A percentile compares a stretch with the other conserved stretches of the same genome.
Evolutionary conservation across 1,140 invertebrate genomes (phyloP).

Genomic region (Habropoda laboriosa): DNA sequence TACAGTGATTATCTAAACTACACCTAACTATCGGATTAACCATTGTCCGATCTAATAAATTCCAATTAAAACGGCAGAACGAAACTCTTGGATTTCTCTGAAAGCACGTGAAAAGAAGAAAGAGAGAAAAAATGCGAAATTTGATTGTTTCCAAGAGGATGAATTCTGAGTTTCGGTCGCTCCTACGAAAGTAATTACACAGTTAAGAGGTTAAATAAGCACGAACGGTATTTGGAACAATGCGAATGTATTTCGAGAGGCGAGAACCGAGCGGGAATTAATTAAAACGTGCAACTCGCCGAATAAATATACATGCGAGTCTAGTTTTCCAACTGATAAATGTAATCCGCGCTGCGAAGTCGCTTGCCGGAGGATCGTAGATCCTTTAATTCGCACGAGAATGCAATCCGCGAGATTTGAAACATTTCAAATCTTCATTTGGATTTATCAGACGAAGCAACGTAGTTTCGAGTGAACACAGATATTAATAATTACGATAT

Average conservation of each 20-base stretch:
- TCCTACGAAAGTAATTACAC: background rate
- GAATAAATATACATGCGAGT: background rate
- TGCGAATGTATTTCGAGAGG: background rate
- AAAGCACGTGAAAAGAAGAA: background rate
- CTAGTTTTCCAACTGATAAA: background rate
- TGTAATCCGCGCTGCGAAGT: background rate
- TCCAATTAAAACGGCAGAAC: background rate
- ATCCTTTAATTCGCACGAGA: too few relatives aligned
- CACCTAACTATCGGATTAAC: too few relatives aligned
- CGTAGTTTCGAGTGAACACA: too few relatives aligned
- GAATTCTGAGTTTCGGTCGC: background rate
- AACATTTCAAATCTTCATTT: too few relatives aligned
- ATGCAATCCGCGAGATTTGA: too few relatives aligned
- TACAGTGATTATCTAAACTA: background rate
- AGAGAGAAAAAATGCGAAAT: background rate
- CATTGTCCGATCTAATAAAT: background rate
- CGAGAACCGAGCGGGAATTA: background rate
- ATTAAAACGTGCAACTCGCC: background rate
- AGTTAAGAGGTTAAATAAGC: background rate
- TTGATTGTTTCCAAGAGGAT: background rate
- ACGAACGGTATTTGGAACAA: slow-evolving; percentile 12
- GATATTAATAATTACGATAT: too few relatives aligned
- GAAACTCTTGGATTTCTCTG: background rate
- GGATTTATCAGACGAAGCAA: background rate
- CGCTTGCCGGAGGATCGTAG: background rate